Evolutionary conservation across 2,113 vertebrate species (phyloP), one percentile per base, ranked within the genome.

Genomic region (Erpornis zantholeuca): DNA sequence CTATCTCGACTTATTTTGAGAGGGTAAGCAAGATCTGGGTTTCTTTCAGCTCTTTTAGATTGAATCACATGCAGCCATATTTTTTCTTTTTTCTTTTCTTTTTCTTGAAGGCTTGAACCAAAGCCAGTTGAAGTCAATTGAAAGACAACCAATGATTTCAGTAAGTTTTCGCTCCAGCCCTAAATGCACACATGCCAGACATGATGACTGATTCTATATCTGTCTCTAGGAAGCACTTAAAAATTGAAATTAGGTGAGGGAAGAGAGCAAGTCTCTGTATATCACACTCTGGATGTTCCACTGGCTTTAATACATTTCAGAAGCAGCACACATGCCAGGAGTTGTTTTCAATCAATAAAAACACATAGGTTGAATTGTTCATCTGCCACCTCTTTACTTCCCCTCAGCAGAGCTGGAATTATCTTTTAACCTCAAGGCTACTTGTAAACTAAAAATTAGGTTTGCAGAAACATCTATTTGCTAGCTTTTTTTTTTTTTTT

Each of bases 391-490:
- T 92, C 78, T 65, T 86, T 79, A 61, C 91, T 76, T 38, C 82
- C 82, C 88, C 91, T 84, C 86, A 82, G 84, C 84, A 88, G 78
- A 96, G 49, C 53, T 91, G 59, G 83, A 91, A 79, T 86, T 94
- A 72, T 94, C 83, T 96, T 64, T 86, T 93, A 87, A 85, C 94
- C 81, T 86, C 85, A 93, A 92, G 90, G 82, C 93, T 93, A 79
- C 65, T 68, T 86, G 76, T 95, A 95, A 95, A 95, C 94, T 82
- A 88, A 92, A 94, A 90, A 82, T 90, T 88, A 92, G 59, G 85
- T 96, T 92, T 86, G 93, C 82, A 97, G 91, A 95, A 97, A 96
- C 82, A 90, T 93, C 96, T 95, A 92, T 96, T 98, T 90, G 82
- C 94, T 80, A 88, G 83, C 49, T 66, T 86, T 93, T 94, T 91